Conservation (phyloP, 2,888 invertebrate species). For the Desoria tigrina region DNA sequence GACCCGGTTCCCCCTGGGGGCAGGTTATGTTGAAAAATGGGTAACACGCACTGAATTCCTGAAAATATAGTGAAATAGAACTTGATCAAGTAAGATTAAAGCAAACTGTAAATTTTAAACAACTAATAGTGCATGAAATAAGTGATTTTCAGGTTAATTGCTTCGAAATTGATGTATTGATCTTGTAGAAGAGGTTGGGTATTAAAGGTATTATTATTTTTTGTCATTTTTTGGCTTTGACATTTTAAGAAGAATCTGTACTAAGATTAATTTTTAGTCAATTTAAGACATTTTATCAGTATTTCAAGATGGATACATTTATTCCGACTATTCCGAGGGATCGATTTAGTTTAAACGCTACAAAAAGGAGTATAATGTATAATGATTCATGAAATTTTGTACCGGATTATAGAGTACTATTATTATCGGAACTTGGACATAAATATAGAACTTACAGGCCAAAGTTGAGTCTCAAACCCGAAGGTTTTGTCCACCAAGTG, state of each 20-base stretch:
- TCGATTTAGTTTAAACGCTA: too few relatives aligned
- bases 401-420: too few relatives aligned
- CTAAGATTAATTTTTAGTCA: too few relatives aligned
- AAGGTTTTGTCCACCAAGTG: slow-evolving; percentile 23
- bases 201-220: slow-evolving; percentile 1
- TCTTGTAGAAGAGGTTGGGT: too few relatives aligned
- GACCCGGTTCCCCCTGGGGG: slow-evolving; percentile 28
- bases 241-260: neutral
- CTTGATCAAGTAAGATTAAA: neutral
- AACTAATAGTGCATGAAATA: neutral
- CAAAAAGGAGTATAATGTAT: too few relatives aligned
- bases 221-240: neutral
- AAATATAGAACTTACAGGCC: slow-evolving; percentile 26
- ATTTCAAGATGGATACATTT: too few relatives aligned
- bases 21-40: slow-evolving; percentile 30
- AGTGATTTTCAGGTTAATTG: too few relatives aligned
- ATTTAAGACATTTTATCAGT: too few relatives aligned
- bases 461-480: slow-evolving; percentile 30
- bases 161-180: too few relatives aligned
- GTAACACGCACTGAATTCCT: slow-evolving; percentile 34
- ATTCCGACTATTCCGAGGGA: too few relatives aligned
- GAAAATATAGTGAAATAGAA: slow-evolving; percentile 20
- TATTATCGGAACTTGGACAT: neutral
- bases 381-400: too few relatives aligned
- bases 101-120: neutral